Evolutionary conservation across 2,797 vertebrate genomes (phyloP).

Genomic region (Gymnodraco acuticeps): DNA sequence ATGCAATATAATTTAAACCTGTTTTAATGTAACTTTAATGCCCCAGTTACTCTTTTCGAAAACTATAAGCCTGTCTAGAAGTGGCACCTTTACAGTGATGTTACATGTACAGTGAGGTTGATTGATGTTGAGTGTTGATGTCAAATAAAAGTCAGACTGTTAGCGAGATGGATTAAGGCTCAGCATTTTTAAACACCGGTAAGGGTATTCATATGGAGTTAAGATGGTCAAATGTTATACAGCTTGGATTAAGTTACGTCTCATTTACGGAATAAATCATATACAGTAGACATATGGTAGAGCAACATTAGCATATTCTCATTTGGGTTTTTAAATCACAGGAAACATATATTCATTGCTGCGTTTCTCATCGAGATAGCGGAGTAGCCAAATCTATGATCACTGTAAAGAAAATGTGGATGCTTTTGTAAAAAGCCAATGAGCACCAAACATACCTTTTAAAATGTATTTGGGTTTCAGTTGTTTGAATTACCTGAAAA

Average conservation of each 20-base stretch:
- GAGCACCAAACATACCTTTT: background rate
- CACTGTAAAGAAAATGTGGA: background rate
- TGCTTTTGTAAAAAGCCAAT: background rate
- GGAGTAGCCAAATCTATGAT: background rate
- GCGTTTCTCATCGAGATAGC: background rate
- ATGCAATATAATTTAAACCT: constrained; percentile 16
- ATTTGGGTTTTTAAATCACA: background rate
- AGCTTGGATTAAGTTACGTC: background rate
- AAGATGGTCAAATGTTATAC: background rate
- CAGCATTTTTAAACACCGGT: constrained; percentile 34
- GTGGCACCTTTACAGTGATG: constrained; percentile 41
- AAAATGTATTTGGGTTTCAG: background rate
- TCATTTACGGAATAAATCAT: background rate
- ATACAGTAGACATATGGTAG: background rate
- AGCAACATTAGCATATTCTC: background rate
- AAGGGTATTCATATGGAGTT: constrained; percentile 17
- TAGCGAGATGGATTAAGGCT: constrained; percentile 17
- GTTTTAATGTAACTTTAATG: constrained; percentile 30
- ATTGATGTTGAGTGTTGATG: constrained; percentile 45
- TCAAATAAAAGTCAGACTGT: constrained; percentile 59
- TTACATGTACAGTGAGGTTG: constrained; percentile 44
- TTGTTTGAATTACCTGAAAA: background rate
- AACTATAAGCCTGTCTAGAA: constrained; percentile 25
- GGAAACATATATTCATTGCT: background rate
- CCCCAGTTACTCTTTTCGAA: constrained; percentile 24